phyloP scores from a whole-genome alignment of 2,797 vertebrate species.

The Balearica regulorum region DNA sequence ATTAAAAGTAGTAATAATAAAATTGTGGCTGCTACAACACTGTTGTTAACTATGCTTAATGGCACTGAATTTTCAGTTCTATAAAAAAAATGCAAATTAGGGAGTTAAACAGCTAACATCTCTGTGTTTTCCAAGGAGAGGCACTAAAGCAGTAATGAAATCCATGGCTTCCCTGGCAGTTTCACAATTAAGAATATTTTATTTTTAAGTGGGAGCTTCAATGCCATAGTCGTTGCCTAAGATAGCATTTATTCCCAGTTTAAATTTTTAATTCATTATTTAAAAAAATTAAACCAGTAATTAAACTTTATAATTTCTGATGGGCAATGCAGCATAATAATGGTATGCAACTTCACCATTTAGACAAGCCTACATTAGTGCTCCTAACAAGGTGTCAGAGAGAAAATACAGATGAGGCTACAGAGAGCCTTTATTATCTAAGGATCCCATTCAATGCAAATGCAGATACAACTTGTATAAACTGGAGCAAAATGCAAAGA shows the following conservation, averaged over 20 bases:
- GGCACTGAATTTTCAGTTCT: not conserved
- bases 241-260: not conserved
- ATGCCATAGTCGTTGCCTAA: not conserved
- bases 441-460: not conserved
- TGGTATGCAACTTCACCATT: not conserved
- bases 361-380: not conserved
- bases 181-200: conserved; percentile 8
- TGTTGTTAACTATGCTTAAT: not conserved
- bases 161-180: not conserved
- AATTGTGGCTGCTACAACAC: not conserved
- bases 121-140: not conserved
- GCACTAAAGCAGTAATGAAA: conserved; percentile 1
- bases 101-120: not conserved
- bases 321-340: not conserved
- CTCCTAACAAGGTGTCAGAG: not conserved
- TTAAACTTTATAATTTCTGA: not conserved
- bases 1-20: not conserved
- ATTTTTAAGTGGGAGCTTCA: not conserved
- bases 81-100: not conserved
- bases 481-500: not conserved
- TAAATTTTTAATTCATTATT: not conserved
- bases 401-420: not conserved
- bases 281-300: not conserved
- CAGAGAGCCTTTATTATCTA: not conserved
- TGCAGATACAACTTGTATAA: not conserved